These are phyloP conservation scores for Frieseomelitta varia DNA, from an alignment of 1,140 invertebrate genomes.

Conservation along the genomic window DNA sequence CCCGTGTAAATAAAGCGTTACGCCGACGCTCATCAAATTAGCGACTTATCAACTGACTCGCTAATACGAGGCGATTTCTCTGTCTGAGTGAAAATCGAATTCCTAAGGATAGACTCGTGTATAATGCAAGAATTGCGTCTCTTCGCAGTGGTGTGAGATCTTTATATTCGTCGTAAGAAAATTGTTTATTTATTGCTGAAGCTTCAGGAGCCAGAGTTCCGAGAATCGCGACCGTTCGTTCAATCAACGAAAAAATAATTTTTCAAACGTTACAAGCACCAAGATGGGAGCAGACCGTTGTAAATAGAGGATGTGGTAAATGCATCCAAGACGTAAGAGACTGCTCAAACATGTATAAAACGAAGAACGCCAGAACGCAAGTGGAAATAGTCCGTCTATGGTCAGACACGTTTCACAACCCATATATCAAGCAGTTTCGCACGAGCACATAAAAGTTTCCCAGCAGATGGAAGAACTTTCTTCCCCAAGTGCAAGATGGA, in stretches of 20 bases:
- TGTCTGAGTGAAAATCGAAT: not conserved
- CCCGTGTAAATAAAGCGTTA: constrained; percentile 59
- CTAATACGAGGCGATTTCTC: constrained; percentile 7
- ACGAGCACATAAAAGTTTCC: not conserved
- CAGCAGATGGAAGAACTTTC: not conserved
- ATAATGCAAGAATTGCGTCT: not conserved
- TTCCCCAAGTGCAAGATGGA: not conserved
- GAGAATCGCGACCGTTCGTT: too few species aligned
- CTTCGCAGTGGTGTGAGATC: not conserved
- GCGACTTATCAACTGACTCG: not conserved
- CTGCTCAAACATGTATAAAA: not conserved
- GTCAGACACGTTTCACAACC: not conserved
- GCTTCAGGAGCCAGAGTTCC: too few species aligned
- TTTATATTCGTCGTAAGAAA: not conserved
- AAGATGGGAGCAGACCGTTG: not conserved
- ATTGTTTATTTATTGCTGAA: not conserved
- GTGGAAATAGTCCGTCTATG: not conserved
- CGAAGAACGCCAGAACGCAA: not conserved
- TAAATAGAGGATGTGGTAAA: not conserved
- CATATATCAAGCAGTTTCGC: not conserved
- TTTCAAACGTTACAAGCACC: not conserved
- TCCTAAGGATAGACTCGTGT: constrained; percentile 8
- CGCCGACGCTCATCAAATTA: constrained; percentile 30
- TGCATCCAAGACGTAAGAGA: not conserved
- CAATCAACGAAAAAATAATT: not conserved